Conservation (phyloP, 1,140 invertebrate species). For the Chionoecetes opilio region DNA sequence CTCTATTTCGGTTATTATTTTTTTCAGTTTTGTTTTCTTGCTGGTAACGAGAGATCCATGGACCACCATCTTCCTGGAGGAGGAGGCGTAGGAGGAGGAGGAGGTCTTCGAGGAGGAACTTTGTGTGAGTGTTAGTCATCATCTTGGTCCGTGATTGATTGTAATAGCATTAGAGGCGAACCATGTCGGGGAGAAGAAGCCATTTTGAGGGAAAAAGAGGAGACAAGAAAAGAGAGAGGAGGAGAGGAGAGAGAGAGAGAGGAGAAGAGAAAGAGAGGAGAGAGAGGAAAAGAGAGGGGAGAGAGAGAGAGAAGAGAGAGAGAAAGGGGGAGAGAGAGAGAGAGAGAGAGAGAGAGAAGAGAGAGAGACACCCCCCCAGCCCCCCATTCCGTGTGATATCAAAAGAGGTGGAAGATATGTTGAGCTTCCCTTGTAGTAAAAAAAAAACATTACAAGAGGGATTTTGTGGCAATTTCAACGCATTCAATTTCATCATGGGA, state of each 20-base stretch:
- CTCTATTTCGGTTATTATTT: too few species aligned
- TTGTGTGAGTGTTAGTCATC: slow-evolving; percentile 17
- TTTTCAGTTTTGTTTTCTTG: too few species aligned
- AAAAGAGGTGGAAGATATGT: too few species aligned
- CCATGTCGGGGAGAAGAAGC: too few species aligned
- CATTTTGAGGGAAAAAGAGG: too few species aligned
- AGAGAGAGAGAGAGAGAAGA: not conserved
- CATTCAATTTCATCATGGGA: too few species aligned
- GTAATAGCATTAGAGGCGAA: slow-evolving; percentile 1
- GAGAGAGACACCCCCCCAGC: too few species aligned
- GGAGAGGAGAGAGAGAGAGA: too few species aligned
- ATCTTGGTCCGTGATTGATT: not conserved
- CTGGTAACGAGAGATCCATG: too few species aligned
- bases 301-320: too few species aligned
- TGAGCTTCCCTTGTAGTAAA: not conserved
- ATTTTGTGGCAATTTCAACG: too few species aligned
- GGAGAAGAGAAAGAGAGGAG: not conserved
- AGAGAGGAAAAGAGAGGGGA: not conserved
- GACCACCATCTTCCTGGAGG: not conserved
- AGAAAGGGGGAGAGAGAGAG: not conserved
- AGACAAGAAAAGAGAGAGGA: too few species aligned
- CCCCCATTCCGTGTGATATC: not conserved
- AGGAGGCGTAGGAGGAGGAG: not conserved
- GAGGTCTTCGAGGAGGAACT: not conserved
- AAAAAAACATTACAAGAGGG: not conserved